Evolutionary conservation across 2,113 vertebrate species (phyloP), one percentile per base, ranked within the genome.

Genomic region (Podarcis raffonei): DNA sequence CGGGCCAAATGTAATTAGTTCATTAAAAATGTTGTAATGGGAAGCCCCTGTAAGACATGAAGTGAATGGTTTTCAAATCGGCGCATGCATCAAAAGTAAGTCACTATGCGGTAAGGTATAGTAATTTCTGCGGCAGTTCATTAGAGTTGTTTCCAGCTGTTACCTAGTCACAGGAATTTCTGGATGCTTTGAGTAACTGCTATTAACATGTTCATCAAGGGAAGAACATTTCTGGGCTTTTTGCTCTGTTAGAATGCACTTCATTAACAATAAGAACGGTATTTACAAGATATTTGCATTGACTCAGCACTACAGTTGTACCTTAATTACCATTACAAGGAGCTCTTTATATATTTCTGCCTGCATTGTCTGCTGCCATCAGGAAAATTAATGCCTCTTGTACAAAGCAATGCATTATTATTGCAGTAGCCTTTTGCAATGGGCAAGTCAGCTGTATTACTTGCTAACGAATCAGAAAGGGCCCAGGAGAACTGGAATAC

Each of bases 351-450:
- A 66, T 23, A 42, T 87, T 90, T 85, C 81, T 90, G 22, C 30
- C 65, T 87, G 85, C 68, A 81, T 84, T 42, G 78, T 87, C 91
- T 23, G 76, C 32, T 81, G 5, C 32, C 35, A 92, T 59, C 16
- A 91, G 39, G 57, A 93, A 95, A 91, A 89, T 87, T 65, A 89
- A 91, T 91, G 53, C 62, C 4, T n/a, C n/a, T 92, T 89, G 79
- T 89, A 87, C 22, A 81, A 25, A 92, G 74, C 80, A 84, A 91
- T 83, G 79, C 81, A 68, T 66, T 88, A 42, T 20, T 88, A 65
- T 12, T 37, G 53, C 71, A 88, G 5, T 22, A 86, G 82, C 25
- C 4, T 48, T 91, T 72, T 30, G 30, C 12, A 89, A 65, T 23
- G 9, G 25, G 11, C 82, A 91, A 85, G 42, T 62, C 80, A 84